phyloP scores from a whole-genome alignment of 2,888 invertebrate genomes.

The Amphipyra berbera region DNA sequence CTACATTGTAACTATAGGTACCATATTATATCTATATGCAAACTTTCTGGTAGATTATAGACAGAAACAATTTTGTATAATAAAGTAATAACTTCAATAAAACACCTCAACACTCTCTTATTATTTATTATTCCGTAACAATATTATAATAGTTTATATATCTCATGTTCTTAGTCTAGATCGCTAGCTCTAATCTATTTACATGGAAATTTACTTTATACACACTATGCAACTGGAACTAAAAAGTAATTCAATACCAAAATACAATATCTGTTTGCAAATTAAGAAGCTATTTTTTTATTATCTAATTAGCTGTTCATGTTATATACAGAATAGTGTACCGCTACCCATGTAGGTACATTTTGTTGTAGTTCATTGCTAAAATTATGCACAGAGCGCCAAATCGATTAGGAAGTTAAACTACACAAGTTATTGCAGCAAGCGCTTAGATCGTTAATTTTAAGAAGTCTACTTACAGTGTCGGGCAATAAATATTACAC shows the following conservation, averaged over 20 bases:
- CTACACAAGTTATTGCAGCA: too few species aligned
- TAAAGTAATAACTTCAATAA: constrained; percentile 31
- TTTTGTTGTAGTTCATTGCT: too few species aligned
- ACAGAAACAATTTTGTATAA: neutral
- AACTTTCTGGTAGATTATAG: neutral
- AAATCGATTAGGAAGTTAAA: too few species aligned
- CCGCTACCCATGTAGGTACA: too few species aligned
- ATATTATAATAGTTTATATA: constrained; percentile 10
- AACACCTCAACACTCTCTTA: constrained; percentile 40
- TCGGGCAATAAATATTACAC: too few species aligned
- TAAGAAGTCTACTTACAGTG: too few species aligned
- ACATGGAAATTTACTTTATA: constrained; percentile 32
- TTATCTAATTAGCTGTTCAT: constrained; percentile 19
- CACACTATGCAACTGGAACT: constrained; percentile 5
- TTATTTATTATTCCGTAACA: constrained; percentile 35
- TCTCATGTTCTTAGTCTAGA: constrained; percentile 9
- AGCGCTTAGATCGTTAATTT: too few species aligned
- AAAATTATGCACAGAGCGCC: too few species aligned
- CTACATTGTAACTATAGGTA: too few species aligned
- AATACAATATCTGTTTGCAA: constrained; percentile 43
- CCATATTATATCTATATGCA: too few species aligned
- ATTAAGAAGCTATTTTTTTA: constrained; percentile 18
- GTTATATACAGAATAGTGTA: neutral
- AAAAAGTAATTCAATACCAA: constrained; percentile 36
- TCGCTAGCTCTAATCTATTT: constrained; percentile 19